These are phyloP conservation scores for Tromatobia lineatoria DNA, from an alignment of 2,888 invertebrate genomes.

Conservation along the genomic window DNA sequence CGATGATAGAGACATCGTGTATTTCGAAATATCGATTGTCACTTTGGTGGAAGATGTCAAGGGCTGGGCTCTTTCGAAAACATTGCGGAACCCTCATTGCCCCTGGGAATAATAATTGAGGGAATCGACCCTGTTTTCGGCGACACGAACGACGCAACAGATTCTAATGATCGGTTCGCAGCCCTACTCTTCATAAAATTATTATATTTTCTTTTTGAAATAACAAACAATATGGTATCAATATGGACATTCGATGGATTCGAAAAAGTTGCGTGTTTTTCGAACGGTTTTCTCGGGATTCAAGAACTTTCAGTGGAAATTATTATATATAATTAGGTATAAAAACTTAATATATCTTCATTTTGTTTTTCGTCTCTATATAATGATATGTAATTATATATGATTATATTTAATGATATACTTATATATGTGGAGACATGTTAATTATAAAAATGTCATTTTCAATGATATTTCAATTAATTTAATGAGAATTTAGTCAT, in stretches of 20 bases:
- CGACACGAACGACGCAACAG: conserved; percentile 43
- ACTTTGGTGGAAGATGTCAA: not conserved
- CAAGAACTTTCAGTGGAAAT: no score
- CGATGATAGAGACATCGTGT: not conserved
- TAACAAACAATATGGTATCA: not conserved
- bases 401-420: no score
- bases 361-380: no score
- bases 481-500: no score
- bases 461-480: no score
- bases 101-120: not conserved
- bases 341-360: no score
- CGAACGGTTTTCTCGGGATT: no score
- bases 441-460: no score
- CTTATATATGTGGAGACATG: no score
- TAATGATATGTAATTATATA: no score
- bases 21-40: conserved; percentile 26
- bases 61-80: not conserved
- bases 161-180: conserved; percentile 35
- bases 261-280: no score
- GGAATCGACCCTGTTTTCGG: not conserved
- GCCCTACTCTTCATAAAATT: not conserved
- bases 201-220: not conserved
- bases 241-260: not conserved
- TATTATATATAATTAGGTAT: no score
- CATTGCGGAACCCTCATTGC: not conserved